phyloP scores from a whole-genome alignment of 2,113 vertebrate genomes.

The Marmota flaviventris region DNA sequence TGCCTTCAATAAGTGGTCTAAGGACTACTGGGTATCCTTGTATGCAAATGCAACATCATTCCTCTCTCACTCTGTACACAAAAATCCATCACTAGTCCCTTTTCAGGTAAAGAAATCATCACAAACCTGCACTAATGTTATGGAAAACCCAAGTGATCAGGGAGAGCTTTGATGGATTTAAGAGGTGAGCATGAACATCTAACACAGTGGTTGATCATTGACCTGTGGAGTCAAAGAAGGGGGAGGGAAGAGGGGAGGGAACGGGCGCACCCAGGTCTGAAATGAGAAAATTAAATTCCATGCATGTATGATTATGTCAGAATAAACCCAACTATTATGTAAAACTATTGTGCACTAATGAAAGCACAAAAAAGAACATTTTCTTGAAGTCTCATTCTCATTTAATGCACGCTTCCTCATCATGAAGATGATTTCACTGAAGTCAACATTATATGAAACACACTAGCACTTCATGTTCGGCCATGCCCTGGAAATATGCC shows the following conservation, averaged over 20 bases:
- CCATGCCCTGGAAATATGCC: not conserved
- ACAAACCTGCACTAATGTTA: not conserved
- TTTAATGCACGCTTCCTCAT: not conserved
- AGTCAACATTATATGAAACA: not conserved
- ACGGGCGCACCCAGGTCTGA: too few species aligned
- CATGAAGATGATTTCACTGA: not conserved
- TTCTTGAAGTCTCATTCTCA: conserved; percentile 39
- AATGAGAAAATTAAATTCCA: too few species aligned
- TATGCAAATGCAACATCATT: not conserved
- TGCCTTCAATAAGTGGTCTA: not conserved
- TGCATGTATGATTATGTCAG: too few species aligned
- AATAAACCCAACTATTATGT: too few species aligned
- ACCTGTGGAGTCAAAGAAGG: not conserved
- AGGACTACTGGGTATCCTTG: not conserved
- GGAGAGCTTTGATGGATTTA: not conserved
- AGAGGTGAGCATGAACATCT: not conserved
- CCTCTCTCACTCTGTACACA: not conserved
- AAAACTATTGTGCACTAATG: too few species aligned
- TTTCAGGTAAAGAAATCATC: conserved; percentile 10
- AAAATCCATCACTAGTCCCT: not conserved
- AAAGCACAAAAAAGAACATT: not conserved
- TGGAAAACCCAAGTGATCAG: not conserved
- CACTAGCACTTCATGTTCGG: not conserved
- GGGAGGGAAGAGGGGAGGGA: too few species aligned
- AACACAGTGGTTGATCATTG: not conserved